Percentiles rank a stretch among this genome's conserved stretches.
These are phyloP conservation scores for Squalus acanthias DNA, from an alignment of 2,797 vertebrate genomes.

Conservation along the genomic window DNA sequence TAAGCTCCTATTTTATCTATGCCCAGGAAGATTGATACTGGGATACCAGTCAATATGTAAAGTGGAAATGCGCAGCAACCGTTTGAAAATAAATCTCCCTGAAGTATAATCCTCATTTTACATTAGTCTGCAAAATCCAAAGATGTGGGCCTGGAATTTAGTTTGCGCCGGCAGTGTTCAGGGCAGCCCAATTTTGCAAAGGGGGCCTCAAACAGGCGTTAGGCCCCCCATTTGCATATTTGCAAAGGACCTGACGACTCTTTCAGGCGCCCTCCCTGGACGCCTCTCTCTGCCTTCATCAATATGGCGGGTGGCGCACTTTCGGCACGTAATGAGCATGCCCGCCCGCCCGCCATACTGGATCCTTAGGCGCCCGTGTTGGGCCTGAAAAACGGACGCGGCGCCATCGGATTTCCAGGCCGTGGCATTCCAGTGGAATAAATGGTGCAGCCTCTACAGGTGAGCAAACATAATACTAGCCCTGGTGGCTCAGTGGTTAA, in stretches of 20 bases:
- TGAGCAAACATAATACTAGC: too few species aligned
- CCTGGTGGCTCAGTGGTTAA: not conserved
- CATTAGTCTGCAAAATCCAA: not conserved
- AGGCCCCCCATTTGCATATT: not conserved
- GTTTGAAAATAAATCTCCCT: not conserved
- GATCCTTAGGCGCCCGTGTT: not conserved
- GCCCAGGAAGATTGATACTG: not conserved
- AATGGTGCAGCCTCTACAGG: too few species aligned
- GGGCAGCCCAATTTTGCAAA: not conserved
- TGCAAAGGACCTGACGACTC: not conserved
- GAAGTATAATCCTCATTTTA: not conserved
- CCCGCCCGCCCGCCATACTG: not conserved
- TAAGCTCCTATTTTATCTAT: rapidly evolving
- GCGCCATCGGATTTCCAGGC: not conserved
- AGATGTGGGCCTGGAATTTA: not conserved
- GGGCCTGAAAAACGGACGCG: not conserved
- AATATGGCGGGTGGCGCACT: too few species aligned
- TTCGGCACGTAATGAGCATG: too few species aligned
- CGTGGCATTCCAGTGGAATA: not conserved
- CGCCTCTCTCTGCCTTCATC: not conserved
- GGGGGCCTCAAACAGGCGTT: not conserved
- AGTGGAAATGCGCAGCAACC: not conserved
- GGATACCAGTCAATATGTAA: not conserved
- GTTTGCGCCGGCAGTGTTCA: not conserved
- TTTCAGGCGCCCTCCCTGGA: not conserved